Conservation (phyloP, 2,888 invertebrate species). For the Phalera bucephala region DNA sequence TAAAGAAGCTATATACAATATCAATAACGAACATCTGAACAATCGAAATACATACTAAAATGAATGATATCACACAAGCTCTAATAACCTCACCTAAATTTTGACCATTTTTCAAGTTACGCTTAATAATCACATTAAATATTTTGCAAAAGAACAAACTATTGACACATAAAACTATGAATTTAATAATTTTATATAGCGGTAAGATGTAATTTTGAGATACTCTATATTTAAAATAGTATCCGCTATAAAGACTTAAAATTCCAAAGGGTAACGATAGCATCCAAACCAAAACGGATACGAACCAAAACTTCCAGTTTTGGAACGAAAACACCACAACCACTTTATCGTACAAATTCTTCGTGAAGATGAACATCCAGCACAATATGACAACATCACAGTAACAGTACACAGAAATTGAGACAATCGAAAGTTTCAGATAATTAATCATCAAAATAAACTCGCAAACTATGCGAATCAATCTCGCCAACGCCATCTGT, state of each 20-base stretch:
- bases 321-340: conserved; percentile 46
- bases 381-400: conserved; percentile 50
- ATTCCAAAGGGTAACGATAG: conserved; percentile 42
- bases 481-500: conserved; percentile 51
- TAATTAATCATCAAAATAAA: conserved; percentile 18
- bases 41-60: conserved; percentile 51
- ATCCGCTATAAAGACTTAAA: conserved; percentile 1
- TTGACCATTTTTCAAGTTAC: conserved; percentile 6
- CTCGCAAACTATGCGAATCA: conserved; percentile 47
- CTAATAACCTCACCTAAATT: conserved; percentile 21
- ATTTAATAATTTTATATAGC: conserved; percentile 47
- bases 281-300: conserved; percentile 42
- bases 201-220: conserved; percentile 29
- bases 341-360: conserved; percentile 60
- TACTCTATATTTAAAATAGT: too few species aligned
- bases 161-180: conserved; percentile 46
- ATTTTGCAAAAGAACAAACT: conserved; percentile 48
- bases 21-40: conserved; percentile 60
- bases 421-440: conserved; percentile 9
- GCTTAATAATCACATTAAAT: conserved; percentile 42
- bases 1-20: too few species aligned
- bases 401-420: conserved; percentile 41
- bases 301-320: conserved; percentile 30
- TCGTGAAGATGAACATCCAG: conserved; percentile 63
- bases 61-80: conserved; percentile 41